A percentile compares a stretch with the other conserved stretches of the same genome.
phyloP scores from a whole-genome alignment of 2,888 invertebrate genomes.

The Brassicogethes aeneus region DNA sequence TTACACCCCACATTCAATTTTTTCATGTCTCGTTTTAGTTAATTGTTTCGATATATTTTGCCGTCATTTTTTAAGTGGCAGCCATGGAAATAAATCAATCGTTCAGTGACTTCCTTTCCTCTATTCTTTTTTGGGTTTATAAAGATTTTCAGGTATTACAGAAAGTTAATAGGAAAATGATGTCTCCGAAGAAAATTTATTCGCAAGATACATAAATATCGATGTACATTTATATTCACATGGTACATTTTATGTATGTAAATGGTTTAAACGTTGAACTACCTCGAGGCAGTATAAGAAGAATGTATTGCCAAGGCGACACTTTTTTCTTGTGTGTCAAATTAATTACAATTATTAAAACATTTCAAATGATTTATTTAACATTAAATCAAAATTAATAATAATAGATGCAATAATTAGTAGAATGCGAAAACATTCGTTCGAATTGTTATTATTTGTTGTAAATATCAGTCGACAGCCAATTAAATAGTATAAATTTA shows the following conservation, averaged over 20 bases:
- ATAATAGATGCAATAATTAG: not conserved
- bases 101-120: slow-evolving; percentile 4
- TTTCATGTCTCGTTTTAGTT: slow-evolving; percentile 36
- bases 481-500: not conserved
- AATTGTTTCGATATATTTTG: slow-evolving; percentile 36
- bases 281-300: not conserved
- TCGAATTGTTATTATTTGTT: not conserved
- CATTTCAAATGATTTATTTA: not conserved
- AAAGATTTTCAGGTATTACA: too few species aligned
- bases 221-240: too few species aligned
- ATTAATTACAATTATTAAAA: not conserved
- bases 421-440: not conserved
- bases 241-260: too few species aligned
- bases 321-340: not conserved
- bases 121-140: too few species aligned
- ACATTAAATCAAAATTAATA: not conserved
- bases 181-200: too few species aligned
- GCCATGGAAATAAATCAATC: slow-evolving; percentile 8
- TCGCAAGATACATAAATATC: not conserved
- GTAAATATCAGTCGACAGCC: not conserved
- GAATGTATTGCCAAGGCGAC: not conserved
- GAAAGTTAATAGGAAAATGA: too few species aligned
- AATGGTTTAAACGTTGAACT: too few species aligned
- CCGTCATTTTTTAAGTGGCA: slow-evolving; percentile 17
- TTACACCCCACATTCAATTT: slow-evolving; percentile 30